phyloP scores from a whole-genome alignment of 2,113 vertebrate species.

The Psilopsiagon aymara region DNA sequence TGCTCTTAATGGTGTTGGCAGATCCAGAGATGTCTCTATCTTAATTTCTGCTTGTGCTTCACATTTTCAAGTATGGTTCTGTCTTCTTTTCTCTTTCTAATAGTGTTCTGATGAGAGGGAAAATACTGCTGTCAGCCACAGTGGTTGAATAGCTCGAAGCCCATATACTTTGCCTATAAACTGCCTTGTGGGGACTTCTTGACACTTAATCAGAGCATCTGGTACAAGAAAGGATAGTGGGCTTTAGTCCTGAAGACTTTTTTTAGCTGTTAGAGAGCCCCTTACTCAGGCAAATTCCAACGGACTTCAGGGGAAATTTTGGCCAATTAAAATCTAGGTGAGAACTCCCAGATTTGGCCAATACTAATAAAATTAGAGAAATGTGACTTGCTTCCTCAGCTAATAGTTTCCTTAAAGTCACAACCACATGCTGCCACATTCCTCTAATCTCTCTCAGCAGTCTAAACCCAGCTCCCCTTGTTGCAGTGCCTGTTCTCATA shows the following conservation, averaged over 20 bases:
- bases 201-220: background rate
- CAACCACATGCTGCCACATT: background rate
- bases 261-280: background rate
- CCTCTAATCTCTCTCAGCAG: background rate
- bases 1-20: constrained; percentile 59
- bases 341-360: constrained; percentile 37
- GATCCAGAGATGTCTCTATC: background rate
- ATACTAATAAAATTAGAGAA: constrained; percentile 52
- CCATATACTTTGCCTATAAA: background rate
- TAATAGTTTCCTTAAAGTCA: constrained; percentile 34
- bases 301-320: constrained; percentile 4
- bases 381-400: constrained; percentile 16
- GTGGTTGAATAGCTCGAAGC: background rate
- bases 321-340: constrained; percentile 27
- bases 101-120: background rate
- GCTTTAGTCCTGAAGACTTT: background rate
- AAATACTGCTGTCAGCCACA: constrained; percentile 51
- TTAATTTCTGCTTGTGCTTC: constrained; percentile 48
- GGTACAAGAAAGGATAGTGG: background rate
- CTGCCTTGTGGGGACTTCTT: background rate
- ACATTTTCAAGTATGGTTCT: constrained; percentile 18
- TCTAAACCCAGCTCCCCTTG: background rate
- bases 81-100: background rate
- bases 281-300: background rate
- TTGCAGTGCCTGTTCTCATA: background rate